Evolutionary conservation across 1,140 invertebrate genomes (phyloP).

Genomic region (Macrosteles quadrilineatus): DNA sequence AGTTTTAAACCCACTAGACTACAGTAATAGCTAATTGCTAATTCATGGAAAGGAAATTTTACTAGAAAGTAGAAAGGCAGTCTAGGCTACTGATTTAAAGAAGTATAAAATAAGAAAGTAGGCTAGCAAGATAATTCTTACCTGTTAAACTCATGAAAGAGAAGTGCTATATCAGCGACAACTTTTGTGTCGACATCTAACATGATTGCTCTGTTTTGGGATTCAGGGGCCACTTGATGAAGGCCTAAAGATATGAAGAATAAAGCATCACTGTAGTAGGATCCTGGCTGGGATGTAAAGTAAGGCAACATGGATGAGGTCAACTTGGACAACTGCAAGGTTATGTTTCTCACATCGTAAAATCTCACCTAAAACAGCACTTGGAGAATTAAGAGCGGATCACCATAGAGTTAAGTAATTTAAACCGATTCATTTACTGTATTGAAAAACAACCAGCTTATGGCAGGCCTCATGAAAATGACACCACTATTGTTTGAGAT

Average conservation of each 20-base stretch:
- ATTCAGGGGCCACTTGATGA: constrained; percentile 65
- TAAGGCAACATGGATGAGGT: constrained; percentile 68
- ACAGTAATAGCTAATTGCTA: too few species aligned
- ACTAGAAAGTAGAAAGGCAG: too few species aligned
- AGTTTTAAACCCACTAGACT: too few species aligned
- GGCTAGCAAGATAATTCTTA: too few species aligned
- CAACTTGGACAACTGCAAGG: constrained; percentile 62
- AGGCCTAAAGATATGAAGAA: constrained; percentile 81
- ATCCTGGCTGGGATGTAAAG: constrained; percentile 75
- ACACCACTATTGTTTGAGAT: not conserved
- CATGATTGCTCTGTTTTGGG: constrained; percentile 66
- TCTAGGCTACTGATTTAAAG: too few species aligned
- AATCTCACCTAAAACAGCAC: constrained; percentile 55
- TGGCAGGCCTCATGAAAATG: not conserved
- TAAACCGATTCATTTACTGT: not conserved
- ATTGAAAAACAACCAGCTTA: not conserved
- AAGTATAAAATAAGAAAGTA: too few species aligned
- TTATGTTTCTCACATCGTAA: constrained; percentile 65
- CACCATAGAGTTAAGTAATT: not conserved
- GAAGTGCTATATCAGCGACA: constrained; percentile 63
- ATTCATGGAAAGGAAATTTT: too few species aligned
- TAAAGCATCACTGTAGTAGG: constrained; percentile 80
- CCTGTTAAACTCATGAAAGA: constrained; percentile 69
- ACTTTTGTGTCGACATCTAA: constrained; percentile 82
- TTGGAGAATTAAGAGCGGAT: not conserved